A percentile compares a stretch with the other conserved stretches of the same genome.
These are phyloP conservation scores for Gallinago jamesoni DNA, from an alignment of 2,113 vertebrate species.

Conservation along the genomic window DNA sequence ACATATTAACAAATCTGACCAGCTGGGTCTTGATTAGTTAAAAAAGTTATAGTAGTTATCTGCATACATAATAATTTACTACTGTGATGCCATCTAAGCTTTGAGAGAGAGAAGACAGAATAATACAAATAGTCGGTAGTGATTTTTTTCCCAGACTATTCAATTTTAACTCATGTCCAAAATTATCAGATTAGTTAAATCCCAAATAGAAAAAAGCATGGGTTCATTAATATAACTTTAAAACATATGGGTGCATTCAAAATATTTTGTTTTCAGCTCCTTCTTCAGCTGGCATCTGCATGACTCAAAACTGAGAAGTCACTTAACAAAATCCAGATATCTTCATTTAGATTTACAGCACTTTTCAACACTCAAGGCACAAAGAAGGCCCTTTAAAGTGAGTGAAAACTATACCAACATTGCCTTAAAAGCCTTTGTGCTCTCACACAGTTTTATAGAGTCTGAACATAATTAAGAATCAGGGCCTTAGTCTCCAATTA, in stretches of 20 bases:
- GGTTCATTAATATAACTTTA: not conserved
- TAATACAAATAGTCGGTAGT: conserved; percentile 84
- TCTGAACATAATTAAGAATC: not conserved
- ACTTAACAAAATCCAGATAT: not conserved
- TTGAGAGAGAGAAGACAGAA: conserved; percentile 85
- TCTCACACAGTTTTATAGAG: not conserved
- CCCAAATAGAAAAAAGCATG: conserved; percentile 62
- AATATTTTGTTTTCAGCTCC: not conserved
- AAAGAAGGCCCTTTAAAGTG: not conserved
- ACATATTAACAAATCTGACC: not conserved
- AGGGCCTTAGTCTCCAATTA: not conserved
- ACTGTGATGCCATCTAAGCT: conserved; percentile 85
- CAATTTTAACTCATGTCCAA: conserved; percentile 84
- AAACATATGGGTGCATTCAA: not conserved
- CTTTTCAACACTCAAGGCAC: not conserved
- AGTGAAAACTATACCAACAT: not conserved
- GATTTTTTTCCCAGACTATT: conserved; percentile 80
- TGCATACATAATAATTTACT: conserved; percentile 63
- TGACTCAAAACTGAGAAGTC: not conserved
- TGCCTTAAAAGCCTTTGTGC: not conserved
- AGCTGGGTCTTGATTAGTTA: not conserved
- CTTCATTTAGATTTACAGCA: not conserved
- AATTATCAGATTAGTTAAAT: conserved; percentile 82
- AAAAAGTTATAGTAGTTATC: not conserved
- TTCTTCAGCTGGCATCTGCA: not conserved